Evolutionary conservation across 2,888 invertebrate genomes (phyloP).

Genomic region (Epistrophe grossulariae): DNA sequence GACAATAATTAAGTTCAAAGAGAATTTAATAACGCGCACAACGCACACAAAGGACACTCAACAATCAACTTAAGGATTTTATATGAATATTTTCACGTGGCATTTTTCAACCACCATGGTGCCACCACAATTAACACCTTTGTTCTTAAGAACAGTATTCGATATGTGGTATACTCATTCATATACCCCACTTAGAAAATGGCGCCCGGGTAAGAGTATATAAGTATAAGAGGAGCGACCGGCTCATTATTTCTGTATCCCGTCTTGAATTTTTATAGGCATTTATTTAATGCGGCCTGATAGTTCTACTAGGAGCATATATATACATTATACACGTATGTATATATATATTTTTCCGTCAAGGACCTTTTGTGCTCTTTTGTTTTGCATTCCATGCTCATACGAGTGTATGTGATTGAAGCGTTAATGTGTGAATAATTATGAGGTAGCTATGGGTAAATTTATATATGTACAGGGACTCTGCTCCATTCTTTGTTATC

Average conservation of each 20-base stretch:
- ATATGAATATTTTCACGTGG: slow-evolving; percentile 34
- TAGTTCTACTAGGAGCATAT: neutral
- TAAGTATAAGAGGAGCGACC: slow-evolving; percentile 26
- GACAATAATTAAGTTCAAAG: slow-evolving; percentile 58
- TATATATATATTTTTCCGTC: slow-evolving; percentile 7
- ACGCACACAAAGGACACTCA: slow-evolving; percentile 46
- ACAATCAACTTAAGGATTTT: slow-evolving; percentile 38
- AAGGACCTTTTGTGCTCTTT: slow-evolving; percentile 49
- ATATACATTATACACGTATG: neutral
- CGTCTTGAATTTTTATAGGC: slow-evolving; percentile 17
- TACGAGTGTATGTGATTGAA: slow-evolving; percentile 55
- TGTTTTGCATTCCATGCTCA: slow-evolving; percentile 52
- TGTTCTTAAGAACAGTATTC: slow-evolving; percentile 4
- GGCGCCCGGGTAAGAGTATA: slow-evolving; percentile 3
- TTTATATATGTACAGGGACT: neutral
- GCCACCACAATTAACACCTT: slow-evolving; percentile 59
- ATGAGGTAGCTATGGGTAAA: slow-evolving; percentile 38
- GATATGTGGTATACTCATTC: neutral
- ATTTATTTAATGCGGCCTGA: too few relatives aligned
- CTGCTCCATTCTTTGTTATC: slow-evolving; percentile 18
- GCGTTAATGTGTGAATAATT: slow-evolving; percentile 75
- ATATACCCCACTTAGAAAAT: slow-evolving; percentile 13
- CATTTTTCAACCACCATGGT: slow-evolving; percentile 5
- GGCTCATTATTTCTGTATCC: slow-evolving; percentile 58
- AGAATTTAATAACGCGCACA: slow-evolving; percentile 61